A percentile compares a stretch with the other conserved stretches of the same genome.
phyloP scores from a whole-genome alignment of 37 sponge, comb jelly and placozoan genomes.

The Crambe crambe region DNA sequence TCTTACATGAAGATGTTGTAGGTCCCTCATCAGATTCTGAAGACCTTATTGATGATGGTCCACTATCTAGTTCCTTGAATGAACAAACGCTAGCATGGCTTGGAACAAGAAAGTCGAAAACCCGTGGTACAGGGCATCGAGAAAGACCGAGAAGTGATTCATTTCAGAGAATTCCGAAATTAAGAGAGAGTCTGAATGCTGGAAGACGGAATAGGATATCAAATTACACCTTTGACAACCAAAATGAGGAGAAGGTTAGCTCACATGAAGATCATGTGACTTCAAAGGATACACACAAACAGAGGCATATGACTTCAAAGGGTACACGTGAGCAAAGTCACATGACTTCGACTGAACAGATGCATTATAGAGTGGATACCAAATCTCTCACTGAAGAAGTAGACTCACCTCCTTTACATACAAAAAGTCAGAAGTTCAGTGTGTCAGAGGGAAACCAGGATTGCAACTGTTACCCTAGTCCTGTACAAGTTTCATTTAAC shows the following conservation, averaged over 20 bases:
- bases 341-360: background rate
- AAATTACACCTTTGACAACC: background rate
- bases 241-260: background rate
- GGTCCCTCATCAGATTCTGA: background rate
- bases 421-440: background rate
- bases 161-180: slow-evolving; percentile 1
- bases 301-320: slow-evolving; percentile 1
- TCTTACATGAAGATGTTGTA: background rate
- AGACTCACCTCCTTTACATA: background rate
- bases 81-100: background rate
- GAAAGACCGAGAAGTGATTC: background rate
- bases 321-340: background rate
- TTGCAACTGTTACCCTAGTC: background rate
- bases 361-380: background rate
- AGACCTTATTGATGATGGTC: background rate
- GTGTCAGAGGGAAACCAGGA: background rate
- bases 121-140: background rate
- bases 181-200: slow-evolving; percentile 1
- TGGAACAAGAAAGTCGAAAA: background rate
- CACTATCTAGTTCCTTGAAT: background rate
- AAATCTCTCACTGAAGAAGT: background rate
- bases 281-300: background rate
- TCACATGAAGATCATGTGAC: background rate
- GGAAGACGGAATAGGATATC: background rate
- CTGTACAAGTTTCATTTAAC: slow-evolving; percentile 5